A percentile compares a stretch with the other conserved stretches of the same genome.
Conservation (phyloP, 2,113 vertebrate species). For the Empidonax traillii region DNA sequence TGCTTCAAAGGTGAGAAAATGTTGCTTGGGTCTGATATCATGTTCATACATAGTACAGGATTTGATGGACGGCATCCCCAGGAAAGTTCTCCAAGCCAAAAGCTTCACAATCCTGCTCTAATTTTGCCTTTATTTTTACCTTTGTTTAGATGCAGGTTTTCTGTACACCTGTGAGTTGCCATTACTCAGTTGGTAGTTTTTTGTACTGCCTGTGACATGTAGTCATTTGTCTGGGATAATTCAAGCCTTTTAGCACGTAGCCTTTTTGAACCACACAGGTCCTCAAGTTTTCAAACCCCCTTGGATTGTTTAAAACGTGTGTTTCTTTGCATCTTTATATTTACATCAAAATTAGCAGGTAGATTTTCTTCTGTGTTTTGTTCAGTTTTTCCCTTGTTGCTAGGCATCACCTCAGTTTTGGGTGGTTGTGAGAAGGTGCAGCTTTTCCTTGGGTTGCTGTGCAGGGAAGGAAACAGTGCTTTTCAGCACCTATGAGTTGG, state of each 20-base stretch:
- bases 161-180: constrained; percentile 2
- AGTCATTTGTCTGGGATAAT: not conserved
- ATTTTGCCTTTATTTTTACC: constrained; percentile 48
- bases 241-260: not conserved
- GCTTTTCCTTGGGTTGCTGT: not conserved
- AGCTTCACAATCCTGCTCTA: not conserved
- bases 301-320: not conserved
- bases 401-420: not conserved
- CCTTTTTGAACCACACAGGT: not conserved
- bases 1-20: constrained; percentile 37
- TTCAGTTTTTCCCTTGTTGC: not conserved
- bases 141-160: constrained; percentile 16
- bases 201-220: not conserved
- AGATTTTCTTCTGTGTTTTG: not conserved
- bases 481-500: not conserved
- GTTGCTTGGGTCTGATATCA: not conserved
- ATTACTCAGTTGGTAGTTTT: not conserved
- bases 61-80: constrained; percentile 31
- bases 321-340: not conserved
- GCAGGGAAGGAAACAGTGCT: not conserved
- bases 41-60: not conserved
- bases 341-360: not conserved
- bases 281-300: not conserved
- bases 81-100: constrained; percentile 10
- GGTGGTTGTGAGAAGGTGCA: not conserved